These are phyloP conservation scores for Acrossocheilus wenchowensis DNA, from an alignment of 2,797 vertebrate species.

Conservation along the genomic window DNA sequence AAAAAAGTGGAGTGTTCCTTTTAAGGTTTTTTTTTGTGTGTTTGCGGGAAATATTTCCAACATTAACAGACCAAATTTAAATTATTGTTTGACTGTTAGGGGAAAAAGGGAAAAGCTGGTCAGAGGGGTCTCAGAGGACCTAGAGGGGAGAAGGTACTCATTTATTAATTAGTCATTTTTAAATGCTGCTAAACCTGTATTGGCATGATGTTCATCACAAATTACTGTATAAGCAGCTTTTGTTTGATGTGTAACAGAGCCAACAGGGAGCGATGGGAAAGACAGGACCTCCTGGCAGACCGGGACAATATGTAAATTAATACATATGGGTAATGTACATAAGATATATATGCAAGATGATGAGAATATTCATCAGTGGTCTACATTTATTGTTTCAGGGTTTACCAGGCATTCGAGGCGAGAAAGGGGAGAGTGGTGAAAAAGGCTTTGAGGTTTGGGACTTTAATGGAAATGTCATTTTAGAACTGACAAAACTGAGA, in stretches of 20 bases:
- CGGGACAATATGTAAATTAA: constrained; percentile 78
- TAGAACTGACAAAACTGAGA: constrained; percentile 22
- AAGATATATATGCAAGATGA: neutral
- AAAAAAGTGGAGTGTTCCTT: too few relatives aligned
- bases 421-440: constrained; percentile 71
- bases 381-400: constrained; percentile 70
- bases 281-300: constrained; percentile 74
- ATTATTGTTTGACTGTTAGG: constrained; percentile 65
- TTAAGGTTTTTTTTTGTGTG: neutral
- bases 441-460: constrained; percentile 76
- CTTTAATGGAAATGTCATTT: constrained; percentile 12
- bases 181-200: neutral
- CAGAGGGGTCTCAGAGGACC: constrained; percentile 72
- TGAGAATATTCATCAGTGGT: neutral
- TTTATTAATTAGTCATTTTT: neutral
- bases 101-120: constrained; percentile 80
- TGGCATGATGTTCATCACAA: neutral
- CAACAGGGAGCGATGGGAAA: constrained; percentile 69
- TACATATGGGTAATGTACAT: neutral
- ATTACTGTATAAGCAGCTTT: neutral
- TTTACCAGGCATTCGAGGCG: constrained; percentile 71
- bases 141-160: constrained; percentile 78
- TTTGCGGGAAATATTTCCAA: neutral
- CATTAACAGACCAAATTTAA: neutral
- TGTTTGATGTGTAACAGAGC: constrained; percentile 70